Conservation (phyloP, 2,888 invertebrate species). For the Trichopria drosophilae region DNA sequence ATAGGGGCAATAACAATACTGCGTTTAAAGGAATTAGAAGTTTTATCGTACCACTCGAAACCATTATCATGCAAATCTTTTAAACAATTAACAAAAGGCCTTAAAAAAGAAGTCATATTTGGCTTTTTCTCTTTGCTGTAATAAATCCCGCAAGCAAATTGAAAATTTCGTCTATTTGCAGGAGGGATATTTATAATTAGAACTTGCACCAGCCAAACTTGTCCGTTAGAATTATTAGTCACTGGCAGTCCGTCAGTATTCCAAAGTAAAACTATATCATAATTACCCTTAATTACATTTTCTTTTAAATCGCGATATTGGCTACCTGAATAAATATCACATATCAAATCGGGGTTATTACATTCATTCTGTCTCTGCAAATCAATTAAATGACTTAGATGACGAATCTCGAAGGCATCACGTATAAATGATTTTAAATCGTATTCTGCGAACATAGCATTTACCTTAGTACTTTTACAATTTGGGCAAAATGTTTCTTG, state of each 20-base stretch:
- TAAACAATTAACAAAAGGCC: conserved; percentile 17
- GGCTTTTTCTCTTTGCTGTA: conserved; percentile 23
- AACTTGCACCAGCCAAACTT: conserved; percentile 21
- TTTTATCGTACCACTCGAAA: conserved; percentile 3
- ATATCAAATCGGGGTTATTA: conserved; percentile 6
- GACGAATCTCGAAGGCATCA: conserved; percentile 18
- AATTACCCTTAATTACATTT: neutral
- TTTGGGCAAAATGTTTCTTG: conserved; percentile 1
- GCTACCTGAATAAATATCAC: conserved; percentile 8
- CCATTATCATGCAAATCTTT: no score
- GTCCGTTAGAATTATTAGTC: conserved; percentile 20
- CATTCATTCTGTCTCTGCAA: no score
- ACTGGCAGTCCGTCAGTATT: conserved; percentile 24
- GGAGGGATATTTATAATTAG: conserved; percentile 22
- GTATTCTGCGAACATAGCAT: conserved; percentile 24
- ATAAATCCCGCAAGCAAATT: conserved; percentile 17
- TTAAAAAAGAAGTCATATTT: conserved; percentile 13
- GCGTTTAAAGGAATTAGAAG: neutral
- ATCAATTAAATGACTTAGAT: no score
- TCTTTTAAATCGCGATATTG: conserved; percentile 13
- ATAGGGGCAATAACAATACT: no score
- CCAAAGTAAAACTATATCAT: conserved; percentile 20
- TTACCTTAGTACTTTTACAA: conserved; percentile 11
- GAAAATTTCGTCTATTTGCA: conserved; percentile 9
- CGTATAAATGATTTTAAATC: conserved; percentile 16